phyloP scores from a whole-genome alignment of 2,113 vertebrate species.

The Tragelaphus buxtoni region DNA sequence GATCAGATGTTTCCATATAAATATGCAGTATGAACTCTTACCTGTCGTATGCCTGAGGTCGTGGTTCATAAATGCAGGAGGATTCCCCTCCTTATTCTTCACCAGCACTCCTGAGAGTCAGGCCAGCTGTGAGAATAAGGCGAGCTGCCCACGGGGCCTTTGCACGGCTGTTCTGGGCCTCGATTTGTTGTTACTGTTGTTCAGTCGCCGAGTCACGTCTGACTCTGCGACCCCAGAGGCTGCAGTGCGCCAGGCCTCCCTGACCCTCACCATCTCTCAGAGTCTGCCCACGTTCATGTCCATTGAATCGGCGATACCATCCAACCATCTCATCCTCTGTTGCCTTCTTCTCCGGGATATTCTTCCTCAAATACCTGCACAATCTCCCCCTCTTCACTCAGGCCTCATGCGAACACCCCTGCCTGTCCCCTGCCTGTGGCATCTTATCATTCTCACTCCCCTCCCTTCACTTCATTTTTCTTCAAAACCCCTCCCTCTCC shows the following conservation, averaged over 20 bases:
- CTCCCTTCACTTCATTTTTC: neutral
- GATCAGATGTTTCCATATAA: neutral
- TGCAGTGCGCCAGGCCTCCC: neutral
- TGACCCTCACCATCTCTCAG: neutral
- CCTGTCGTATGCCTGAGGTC: neutral
- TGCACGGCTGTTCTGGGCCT: neutral
- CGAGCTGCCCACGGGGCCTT: neutral
- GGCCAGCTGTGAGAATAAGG: rapidly evolving
- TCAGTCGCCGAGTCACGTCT: neutral
- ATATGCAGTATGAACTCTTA: neutral
- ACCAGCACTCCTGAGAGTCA: rapidly evolving
- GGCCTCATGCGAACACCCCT: rapidly evolving
- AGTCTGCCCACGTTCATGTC: neutral
- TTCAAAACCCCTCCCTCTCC: neutral
- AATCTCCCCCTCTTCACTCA: rapidly evolving
- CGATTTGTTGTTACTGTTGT: neutral
- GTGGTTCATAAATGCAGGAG: neutral
- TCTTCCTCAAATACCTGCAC: neutral
- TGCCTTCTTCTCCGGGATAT: neutral
- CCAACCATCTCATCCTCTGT: neutral
- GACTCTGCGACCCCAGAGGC: neutral
- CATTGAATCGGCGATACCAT: neutral
- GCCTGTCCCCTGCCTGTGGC: rapidly evolving
- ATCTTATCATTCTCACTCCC: rapidly evolving
- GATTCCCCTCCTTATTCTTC: rapidly evolving